Evolutionary conservation across 2,113 vertebrate species (phyloP).

Genomic region (Tragelaphus buxtoni): DNA sequence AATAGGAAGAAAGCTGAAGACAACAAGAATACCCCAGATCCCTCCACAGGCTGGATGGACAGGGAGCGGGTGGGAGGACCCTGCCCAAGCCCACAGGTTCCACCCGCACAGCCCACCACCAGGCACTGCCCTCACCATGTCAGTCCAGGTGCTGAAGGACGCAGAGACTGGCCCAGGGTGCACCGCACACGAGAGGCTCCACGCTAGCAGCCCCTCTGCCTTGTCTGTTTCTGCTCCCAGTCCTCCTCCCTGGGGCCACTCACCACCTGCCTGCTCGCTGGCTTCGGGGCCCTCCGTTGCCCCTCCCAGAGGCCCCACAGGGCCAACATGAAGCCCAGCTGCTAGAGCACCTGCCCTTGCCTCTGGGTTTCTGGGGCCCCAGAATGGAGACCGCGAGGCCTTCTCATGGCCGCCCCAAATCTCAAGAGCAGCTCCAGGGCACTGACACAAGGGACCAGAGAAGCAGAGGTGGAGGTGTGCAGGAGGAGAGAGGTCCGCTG

Average conservation of each 20-base stretch:
- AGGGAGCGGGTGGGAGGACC: not conserved
- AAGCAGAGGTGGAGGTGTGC: not conserved
- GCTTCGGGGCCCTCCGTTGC: not conserved
- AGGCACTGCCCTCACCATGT: not conserved
- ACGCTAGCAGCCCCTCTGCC: not conserved
- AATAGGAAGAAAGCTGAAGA: not conserved
- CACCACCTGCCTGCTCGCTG: not conserved
- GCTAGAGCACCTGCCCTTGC: not conserved
- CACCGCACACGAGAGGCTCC: not conserved
- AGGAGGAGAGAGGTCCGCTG: not conserved
- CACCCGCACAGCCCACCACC: not conserved
- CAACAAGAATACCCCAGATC: not conserved
- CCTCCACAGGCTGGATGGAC: not conserved
- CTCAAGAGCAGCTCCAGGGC: not conserved
- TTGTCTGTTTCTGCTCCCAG: not conserved
- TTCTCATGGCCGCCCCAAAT: not conserved
- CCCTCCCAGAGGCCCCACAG: not conserved
- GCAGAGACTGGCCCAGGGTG: not conserved
- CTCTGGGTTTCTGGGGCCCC: not conserved
- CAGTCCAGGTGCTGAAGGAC: not conserved
- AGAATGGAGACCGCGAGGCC: not conserved
- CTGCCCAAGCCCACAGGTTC: not conserved
- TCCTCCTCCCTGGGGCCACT: not conserved
- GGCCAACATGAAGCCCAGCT: not conserved
- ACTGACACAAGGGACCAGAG: not conserved